Percentiles rank a stretch among this genome's conserved stretches.
phyloP scores from a whole-genome alignment of 2,888 invertebrate genomes.

The Rhabditoides inermis region DNA sequence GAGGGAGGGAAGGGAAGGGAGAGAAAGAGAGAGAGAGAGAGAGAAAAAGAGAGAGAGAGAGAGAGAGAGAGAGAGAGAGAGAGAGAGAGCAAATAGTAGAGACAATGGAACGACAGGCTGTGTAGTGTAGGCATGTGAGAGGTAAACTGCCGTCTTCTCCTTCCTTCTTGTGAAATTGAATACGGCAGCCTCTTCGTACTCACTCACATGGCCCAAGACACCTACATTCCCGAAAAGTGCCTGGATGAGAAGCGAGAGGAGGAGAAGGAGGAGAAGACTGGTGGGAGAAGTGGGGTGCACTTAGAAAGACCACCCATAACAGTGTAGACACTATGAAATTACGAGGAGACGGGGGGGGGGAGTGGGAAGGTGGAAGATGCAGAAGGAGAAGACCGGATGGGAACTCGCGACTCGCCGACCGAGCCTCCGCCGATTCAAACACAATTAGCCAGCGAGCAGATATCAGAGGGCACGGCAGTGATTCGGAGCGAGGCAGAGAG shows the following conservation, averaged over 20 bases:
- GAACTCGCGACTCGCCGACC: no score
- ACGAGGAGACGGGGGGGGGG: background rate
- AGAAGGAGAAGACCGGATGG: no score
- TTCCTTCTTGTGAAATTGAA: background rate
- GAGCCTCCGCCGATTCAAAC: no score
- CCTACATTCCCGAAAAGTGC: no score
- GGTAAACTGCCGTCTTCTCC: background rate
- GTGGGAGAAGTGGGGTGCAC: no score
- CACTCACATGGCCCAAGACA: no score
- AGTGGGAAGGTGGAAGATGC: background rate
- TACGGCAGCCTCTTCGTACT: no score
- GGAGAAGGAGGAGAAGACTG: background rate
- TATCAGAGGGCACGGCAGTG: background rate
- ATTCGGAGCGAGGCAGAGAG: background rate
- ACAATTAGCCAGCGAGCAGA: background rate
- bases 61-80: background rate
- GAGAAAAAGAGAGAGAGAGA: background rate
- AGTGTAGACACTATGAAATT: no score
- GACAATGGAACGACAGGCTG: background rate
- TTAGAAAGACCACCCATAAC: no score
- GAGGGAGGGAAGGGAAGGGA: background rate
- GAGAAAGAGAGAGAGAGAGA: background rate
- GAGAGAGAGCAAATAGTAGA: background rate
- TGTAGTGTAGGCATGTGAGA: background rate
- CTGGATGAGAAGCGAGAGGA: background rate